Evolutionary conservation across 30 jellyfish, hydroid and myxozoan species (phyloP).

Genomic region (Morbakka virulenta): DNA sequence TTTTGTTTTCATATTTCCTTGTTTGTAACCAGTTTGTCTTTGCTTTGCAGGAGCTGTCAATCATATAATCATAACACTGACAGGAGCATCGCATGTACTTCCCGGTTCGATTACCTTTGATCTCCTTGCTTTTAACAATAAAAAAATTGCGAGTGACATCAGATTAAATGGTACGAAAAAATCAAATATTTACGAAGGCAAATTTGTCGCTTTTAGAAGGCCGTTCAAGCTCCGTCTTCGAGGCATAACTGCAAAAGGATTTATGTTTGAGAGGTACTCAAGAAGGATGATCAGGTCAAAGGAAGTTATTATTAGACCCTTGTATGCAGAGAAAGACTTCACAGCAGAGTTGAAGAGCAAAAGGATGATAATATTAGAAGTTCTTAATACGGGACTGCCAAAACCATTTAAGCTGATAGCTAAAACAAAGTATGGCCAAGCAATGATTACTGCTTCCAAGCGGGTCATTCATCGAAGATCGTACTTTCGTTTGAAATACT

Average conservation of each 20-base stretch:
- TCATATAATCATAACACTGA: neutral
- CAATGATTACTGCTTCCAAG: conserved; percentile 23
- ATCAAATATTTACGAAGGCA: neutral
- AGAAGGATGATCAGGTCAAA: conserved; percentile 53
- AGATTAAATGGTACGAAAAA: neutral
- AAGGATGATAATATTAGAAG: conserved; percentile 61
- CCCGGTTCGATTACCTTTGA: neutral
- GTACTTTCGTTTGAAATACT: conserved; percentile 49
- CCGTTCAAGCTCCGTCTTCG: conserved; percentile 53
- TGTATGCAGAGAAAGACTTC: conserved; percentile 62
- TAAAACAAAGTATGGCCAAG: conserved; percentile 47
- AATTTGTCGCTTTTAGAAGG: conserved; percentile 17
- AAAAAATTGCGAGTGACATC: neutral
- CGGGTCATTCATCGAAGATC: conserved; percentile 61
- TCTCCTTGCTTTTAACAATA: neutral
- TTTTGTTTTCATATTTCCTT: too few species aligned
- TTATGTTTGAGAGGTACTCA: conserved; percentile 53
- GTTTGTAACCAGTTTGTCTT: too few species aligned
- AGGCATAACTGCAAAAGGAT: conserved; percentile 57
- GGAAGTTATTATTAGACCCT: conserved; percentile 48
- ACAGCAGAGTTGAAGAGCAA: conserved; percentile 44
- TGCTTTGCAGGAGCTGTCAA: neutral
- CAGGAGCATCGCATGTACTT: neutral
- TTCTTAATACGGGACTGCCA: conserved; percentile 59
- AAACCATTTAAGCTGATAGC: conserved; percentile 50